Conservation (phyloP, 2,888 invertebrate genomes). For the Notocelia uddmanniana region DNA sequence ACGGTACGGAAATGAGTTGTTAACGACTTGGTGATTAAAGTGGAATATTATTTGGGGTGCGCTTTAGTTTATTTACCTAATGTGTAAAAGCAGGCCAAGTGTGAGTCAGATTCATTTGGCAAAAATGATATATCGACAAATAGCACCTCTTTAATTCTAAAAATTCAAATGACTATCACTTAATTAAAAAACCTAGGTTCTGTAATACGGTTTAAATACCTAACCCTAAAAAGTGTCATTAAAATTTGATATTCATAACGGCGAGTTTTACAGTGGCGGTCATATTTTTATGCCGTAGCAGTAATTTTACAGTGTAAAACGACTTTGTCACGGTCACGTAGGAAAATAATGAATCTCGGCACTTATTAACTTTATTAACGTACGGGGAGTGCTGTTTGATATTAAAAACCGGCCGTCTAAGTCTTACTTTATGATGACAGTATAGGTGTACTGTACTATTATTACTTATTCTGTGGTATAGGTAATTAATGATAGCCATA, state of each 20-base stretch:
- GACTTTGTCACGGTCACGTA: slow-evolving; percentile 26
- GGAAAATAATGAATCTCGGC: slow-evolving; percentile 26
- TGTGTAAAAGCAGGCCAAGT: slow-evolving; percentile 2
- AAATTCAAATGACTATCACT: background rate
- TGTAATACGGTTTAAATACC: background rate
- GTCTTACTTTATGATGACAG: no score
- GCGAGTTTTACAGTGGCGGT: background rate
- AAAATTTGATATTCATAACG: slow-evolving; percentile 14
- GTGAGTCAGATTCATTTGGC: background rate
- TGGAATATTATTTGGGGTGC: slow-evolving; percentile 38
- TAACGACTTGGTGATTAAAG: slow-evolving; percentile 40
- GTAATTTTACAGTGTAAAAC: slow-evolving; percentile 25
- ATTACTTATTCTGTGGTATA: no score
- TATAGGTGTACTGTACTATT: no score
- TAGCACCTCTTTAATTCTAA: no score
- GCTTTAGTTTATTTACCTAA: slow-evolving; percentile 15
- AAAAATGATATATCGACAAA: background rate
- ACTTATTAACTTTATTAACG: slow-evolving; percentile 27
- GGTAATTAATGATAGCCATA: no score
- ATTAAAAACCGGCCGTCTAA: background rate
- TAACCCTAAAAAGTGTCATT: slow-evolving; percentile 12
- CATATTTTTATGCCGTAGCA: slow-evolving; percentile 15
- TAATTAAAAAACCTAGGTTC: background rate
- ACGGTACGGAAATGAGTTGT: slow-evolving; percentile 43
- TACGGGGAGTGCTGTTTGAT: slow-evolving; percentile 16